Conservation (phyloP, 2,113 vertebrate species). For the Synodontis membranacea region DNA sequence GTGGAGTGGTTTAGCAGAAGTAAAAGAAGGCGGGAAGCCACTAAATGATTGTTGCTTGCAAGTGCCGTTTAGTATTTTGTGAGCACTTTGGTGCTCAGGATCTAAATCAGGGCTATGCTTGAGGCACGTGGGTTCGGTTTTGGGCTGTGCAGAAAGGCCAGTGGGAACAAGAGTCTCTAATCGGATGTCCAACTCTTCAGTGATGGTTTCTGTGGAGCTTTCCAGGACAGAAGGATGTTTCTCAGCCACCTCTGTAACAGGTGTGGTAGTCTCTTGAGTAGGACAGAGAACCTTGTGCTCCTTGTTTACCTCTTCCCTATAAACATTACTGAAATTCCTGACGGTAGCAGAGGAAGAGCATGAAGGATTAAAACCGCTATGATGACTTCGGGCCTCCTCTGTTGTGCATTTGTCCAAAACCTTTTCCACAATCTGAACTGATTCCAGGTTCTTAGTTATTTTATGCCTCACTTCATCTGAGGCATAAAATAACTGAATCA, state of each 20-base stretch:
- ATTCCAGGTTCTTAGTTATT: conserved; percentile 37
- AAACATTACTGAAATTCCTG: conserved; percentile 65
- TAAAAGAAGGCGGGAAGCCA: conserved; percentile 78
- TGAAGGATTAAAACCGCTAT: conserved; percentile 1
- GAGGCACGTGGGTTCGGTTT: conserved; percentile 52
- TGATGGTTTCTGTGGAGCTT: conserved; percentile 84
- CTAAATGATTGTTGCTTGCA: conserved; percentile 73
- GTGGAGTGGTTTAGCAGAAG: conserved; percentile 22
- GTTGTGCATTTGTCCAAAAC: conserved; percentile 42
- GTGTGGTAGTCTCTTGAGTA: conserved; percentile 25
- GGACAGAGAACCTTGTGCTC: background rate
- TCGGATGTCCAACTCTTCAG: conserved; percentile 74
- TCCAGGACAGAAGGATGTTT: conserved; percentile 75
- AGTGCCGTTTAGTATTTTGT: conserved; percentile 79
- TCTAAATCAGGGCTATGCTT: conserved; percentile 62
- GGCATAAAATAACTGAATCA: conserved; percentile 6
- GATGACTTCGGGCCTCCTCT: conserved; percentile 24
- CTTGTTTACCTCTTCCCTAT: conserved; percentile 33
- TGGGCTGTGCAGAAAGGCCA: conserved; percentile 20
- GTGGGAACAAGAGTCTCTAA: conserved; percentile 55
- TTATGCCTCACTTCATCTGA: background rate
- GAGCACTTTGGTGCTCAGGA: conserved; percentile 58
- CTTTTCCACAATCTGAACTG: conserved; percentile 39
- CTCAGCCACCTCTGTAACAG: conserved; percentile 61
- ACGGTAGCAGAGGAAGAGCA: conserved; percentile 40